A percentile compares a stretch with the other conserved stretches of the same genome.
phyloP scores from a whole-genome alignment of 1,140 invertebrate species.

The Brachionus sp. region DNA sequence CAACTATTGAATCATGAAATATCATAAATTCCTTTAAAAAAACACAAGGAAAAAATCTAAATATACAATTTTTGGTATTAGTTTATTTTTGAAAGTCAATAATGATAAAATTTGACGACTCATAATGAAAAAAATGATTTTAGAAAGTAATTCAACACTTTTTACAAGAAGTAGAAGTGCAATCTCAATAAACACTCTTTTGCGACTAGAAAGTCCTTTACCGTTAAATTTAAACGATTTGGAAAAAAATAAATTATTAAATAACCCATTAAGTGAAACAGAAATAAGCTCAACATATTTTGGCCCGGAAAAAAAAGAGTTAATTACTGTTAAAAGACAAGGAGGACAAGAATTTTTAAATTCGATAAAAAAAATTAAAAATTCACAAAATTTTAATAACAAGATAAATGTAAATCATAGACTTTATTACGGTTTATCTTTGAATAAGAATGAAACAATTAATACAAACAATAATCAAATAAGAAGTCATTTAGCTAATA shows the following conservation, averaged over 20 bases:
- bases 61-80: not conserved
- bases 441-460: no score
- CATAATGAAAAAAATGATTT: not conserved
- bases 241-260: not conserved
- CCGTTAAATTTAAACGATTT: not conserved
- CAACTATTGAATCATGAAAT: not conserved
- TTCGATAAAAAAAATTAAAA: not conserved
- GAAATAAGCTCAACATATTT: not conserved
- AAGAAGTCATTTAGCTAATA: not conserved
- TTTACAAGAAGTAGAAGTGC: not conserved
- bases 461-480: not conserved
- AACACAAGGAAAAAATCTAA: not conserved
- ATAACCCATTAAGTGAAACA: not conserved
- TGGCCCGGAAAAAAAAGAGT: not conserved
- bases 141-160: not conserved
- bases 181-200: not conserved
- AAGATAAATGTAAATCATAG: not conserved
- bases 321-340: not conserved
- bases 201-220: not conserved
- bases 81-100: no score
- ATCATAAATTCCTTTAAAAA: not conserved
- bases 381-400: not conserved
- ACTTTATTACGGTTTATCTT: no score
- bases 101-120: not conserved
- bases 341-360: not conserved